Base-by-base conservation (phyloP, 2,113 vertebrate species). In the Scalopus aquaticus region DNA sequence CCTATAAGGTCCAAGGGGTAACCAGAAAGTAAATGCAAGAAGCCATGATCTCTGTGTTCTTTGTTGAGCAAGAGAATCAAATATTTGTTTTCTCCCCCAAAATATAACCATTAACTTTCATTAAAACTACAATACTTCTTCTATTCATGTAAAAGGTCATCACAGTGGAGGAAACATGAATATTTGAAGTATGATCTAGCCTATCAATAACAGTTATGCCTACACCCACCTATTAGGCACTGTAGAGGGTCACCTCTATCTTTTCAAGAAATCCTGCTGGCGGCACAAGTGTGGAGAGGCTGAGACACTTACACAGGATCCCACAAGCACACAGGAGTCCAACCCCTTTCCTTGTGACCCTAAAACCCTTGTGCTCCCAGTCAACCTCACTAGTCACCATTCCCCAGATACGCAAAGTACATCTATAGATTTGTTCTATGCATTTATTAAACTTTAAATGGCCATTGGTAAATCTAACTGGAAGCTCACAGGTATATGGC, bases 81-180 rank as follows among this genome's bases (percentile, higher is more conserved):
- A 99, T 99, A 99, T 99, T 99, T 99, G 98, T 96, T 97, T 96
- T 94, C 97, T 95, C 94, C 76, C 93, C 95, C 90, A 67, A 91
- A 96, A 97, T 95, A 98, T 99, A 99, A 99, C 98, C 98, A 98
- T 98, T 99, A 99, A 99, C 99, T 97, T 98, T 88, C 95, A 96
- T 95, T 96, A 97, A 97, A 97, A 96, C 95, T 91, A 96, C 95
- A 94, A 46, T 72, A 73, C 69, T 42, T 93, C 85, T 16, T 95
- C 90, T 95, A 70, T 58, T 78, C 74, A 72, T 37, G 90, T 85
- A 97, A 97, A 95, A 96, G 97, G 96, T 97, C 96, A 97, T 70
- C 28, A 2, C 64, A 11, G 54, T 15, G 24, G 91, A 26, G 69
- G 56, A 94, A 93, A 46, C 86, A 73, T 5, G 30, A 91, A 11